A percentile compares a stretch with the other conserved stretches of the same genome.
Conservation (phyloP, 2,888 invertebrate species). For the Ophion slaviceki region DNA sequence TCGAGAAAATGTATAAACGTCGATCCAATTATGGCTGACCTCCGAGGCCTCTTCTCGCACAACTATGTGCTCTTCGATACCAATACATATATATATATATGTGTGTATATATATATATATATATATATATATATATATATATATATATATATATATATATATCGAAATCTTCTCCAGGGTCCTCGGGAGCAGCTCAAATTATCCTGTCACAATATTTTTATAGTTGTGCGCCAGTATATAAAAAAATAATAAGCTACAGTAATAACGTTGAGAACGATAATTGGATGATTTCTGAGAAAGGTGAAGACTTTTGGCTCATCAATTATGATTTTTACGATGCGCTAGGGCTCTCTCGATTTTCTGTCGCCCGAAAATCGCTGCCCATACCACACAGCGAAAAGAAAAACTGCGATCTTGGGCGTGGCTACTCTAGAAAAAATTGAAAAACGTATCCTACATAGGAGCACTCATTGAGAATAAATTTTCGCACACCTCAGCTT, state of each 20-base stretch:
- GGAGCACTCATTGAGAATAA: too few species aligned
- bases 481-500: too few species aligned
- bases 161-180: background rate
- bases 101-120: background rate
- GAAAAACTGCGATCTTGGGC: slow-evolving; percentile 3
- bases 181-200: background rate
- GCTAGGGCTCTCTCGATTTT: background rate
- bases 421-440: too few species aligned
- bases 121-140: background rate
- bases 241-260: slow-evolving; percentile 15
- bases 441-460: too few species aligned
- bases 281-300: slow-evolving; percentile 45
- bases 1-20: slow-evolving; percentile 26
- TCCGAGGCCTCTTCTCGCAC: slow-evolving; percentile 47
- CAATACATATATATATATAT: too few species aligned
- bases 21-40: slow-evolving; percentile 62
- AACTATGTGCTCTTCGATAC: slow-evolving; percentile 2
- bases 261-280: slow-evolving; percentile 26
- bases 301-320: slow-evolving; percentile 41
- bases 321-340: slow-evolving; percentile 50
- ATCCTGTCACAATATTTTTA: slow-evolving; percentile 45
- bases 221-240: background rate
- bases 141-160: slow-evolving; percentile 12
- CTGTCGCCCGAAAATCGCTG: background rate
- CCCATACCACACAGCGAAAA: slow-evolving; percentile 27